phyloP scores from a whole-genome alignment of 2,797 vertebrate genomes.

The Spheniscus humboldti region DNA sequence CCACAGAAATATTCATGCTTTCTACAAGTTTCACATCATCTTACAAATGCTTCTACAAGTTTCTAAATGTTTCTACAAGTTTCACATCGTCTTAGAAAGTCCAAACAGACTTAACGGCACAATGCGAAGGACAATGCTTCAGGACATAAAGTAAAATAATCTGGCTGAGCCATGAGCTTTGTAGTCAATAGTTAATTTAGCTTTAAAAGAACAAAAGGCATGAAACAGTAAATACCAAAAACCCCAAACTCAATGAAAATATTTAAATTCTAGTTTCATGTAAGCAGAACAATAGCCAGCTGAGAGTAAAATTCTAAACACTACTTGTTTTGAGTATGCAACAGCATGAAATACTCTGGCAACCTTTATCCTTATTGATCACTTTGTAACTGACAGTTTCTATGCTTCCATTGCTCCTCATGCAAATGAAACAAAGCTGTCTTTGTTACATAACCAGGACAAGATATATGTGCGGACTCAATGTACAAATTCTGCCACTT shows the following conservation, averaged over 20 bases:
- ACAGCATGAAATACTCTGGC: background rate
- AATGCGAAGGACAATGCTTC: background rate
- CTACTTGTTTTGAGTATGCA: background rate
- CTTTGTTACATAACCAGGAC: background rate
- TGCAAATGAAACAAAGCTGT: background rate
- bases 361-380: background rate
- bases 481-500: background rate
- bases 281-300: background rate
- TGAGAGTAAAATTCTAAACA: background rate
- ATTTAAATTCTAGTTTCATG: background rate
- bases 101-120: background rate
- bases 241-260: background rate
- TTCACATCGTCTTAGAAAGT: background rate
- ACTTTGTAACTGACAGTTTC: background rate
- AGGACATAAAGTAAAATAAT: background rate
- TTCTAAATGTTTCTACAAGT: background rate
- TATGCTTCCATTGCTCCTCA: background rate
- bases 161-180: background rate
- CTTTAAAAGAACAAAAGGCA: background rate
- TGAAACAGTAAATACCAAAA: background rate
- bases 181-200: background rate
- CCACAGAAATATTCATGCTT: background rate
- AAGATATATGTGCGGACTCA: background rate
- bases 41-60: background rate
- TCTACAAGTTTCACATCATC: background rate